A percentile compares a stretch with the other conserved stretches of the same genome.
phyloP scores from a whole-genome alignment of 2,113 vertebrate species.

The Donacobius atricapilla region DNA sequence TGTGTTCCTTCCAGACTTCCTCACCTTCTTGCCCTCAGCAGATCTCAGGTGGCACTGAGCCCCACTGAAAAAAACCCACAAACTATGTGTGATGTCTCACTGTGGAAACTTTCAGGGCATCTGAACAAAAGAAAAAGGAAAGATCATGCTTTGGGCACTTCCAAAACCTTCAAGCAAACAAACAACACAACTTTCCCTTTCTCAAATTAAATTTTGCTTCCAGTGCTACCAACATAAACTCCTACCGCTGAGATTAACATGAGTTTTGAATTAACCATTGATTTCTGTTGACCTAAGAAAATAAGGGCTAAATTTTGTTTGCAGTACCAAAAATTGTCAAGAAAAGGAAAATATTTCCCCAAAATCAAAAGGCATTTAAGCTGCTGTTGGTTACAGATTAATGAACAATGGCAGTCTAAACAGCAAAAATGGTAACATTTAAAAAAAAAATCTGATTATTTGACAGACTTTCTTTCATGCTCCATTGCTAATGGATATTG shows the following conservation, averaged over 20 bases:
- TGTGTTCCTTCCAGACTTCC: not conserved
- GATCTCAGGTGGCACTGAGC: not conserved
- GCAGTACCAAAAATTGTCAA: not conserved
- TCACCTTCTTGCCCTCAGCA: not conserved
- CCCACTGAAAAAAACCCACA: not conserved
- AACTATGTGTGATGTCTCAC: not conserved
- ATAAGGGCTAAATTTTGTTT: not conserved
- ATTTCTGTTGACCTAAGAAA: not conserved
- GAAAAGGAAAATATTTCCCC: not conserved
- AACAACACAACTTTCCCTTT: not conserved
- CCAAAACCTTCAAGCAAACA: not conserved
- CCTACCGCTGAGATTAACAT: not conserved
- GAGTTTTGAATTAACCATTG: not conserved
- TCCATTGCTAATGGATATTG: not conserved
- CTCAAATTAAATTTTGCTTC: not conserved
- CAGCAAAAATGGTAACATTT: not conserved
- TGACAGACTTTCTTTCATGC: not conserved
- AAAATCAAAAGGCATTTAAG: not conserved
- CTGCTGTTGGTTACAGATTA: not conserved
- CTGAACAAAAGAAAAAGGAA: not conserved
- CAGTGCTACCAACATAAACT: not conserved
- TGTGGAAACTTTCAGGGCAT: not conserved
- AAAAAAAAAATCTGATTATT: not conserved
- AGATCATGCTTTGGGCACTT: not conserved
- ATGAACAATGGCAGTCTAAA: not conserved